Base-by-base conservation (phyloP, 2,113 vertebrate species). In the Hassar affinis region DNA sequence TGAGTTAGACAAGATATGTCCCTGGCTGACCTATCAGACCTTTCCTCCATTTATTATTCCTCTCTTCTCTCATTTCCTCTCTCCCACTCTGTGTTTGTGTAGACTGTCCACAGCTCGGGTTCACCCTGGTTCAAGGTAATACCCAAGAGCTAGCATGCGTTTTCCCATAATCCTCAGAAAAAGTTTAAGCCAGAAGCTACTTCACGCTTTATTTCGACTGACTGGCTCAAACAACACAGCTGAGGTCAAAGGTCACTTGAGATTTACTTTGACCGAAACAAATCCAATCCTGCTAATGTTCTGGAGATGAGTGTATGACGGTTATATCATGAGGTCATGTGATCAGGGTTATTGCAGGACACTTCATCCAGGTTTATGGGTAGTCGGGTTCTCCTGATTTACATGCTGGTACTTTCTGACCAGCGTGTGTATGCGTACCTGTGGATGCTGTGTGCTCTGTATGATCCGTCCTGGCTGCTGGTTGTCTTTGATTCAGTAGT, bases 111-210 rank as follows among this genome's bases (percentile, higher is more conserved):
- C 90, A 88, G 88, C 82, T 86, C 78, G 35, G 76, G 80, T 89
- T 84, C 85, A 54, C 89, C 51, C 69, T 56, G 90, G 92, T 75
- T 93, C 92, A 94, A 94, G 93, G 93, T 93, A 91, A 91, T 87
- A 86, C 87, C 85, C 66, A 90, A 79, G 90, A 86, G 87, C 84
- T 75, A 82, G 86, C 90, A 89, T 90, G 75, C 89, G 33, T 77
- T 80, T 79, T 69, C 78, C 82, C 62, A 57, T 89, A 87, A 89
- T 84, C 81, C 83, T 71, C 42, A 1, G 82, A 87, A 88, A 49
- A 25, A 66, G n/a, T 80, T 89, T 87, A 66, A 51, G 80, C 14
- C 83, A 71, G 80, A 78, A 88, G 87, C 87, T 78, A 78, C 90
- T 86, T 88, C 38, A 8, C 11, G 42, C 35, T 77, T 4, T 49